A percentile compares a stretch with the other conserved stretches of the same genome.
phyloP scores from a whole-genome alignment of 2,797 vertebrate genomes.

The Discoglossus pictus region DNA sequence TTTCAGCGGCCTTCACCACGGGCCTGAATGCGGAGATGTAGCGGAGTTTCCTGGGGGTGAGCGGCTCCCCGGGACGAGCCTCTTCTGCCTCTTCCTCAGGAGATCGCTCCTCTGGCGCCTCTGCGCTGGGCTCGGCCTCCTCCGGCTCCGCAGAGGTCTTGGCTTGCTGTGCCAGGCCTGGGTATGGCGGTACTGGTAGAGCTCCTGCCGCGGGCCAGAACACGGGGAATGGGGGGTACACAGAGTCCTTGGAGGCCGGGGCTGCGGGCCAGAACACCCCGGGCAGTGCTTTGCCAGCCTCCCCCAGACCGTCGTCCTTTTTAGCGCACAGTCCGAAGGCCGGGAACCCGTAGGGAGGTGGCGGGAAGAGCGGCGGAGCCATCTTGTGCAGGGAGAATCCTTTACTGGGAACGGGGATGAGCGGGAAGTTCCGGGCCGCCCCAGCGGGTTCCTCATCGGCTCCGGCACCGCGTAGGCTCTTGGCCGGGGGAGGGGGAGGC shows the following conservation, averaged over 20 bases:
- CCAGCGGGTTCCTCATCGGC: slow-evolving; percentile 42
- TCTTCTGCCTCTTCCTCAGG: slow-evolving; percentile 65
- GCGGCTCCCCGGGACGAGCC: slow-evolving; percentile 56
- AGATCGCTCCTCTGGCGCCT: slow-evolving; percentile 55
- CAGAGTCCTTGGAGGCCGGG: slow-evolving; percentile 75
- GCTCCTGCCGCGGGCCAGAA: slow-evolving; percentile 91
- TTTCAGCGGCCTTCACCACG: slow-evolving; percentile 91
- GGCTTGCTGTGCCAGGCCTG: slow-evolving; percentile 64
- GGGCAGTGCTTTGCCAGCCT: slow-evolving; percentile 66
- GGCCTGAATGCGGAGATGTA: slow-evolving; percentile 95
- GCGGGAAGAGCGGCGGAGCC: slow-evolving; percentile 89
- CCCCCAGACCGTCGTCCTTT: slow-evolving; percentile 76
- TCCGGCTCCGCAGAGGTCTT: slow-evolving; percentile 59
- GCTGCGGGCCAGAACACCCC: slow-evolving; percentile 82
- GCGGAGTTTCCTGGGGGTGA: slow-evolving; percentile 77
- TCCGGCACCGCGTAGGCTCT: slow-evolving; percentile 59
- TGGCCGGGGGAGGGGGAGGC: slow-evolving; percentile 55
- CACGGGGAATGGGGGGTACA: slow-evolving; percentile 89
- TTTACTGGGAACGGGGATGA: slow-evolving; percentile 94
- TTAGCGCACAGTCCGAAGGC: slow-evolving; percentile 90
- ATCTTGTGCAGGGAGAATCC: slow-evolving; percentile 91
- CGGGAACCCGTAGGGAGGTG: slow-evolving; percentile 89
- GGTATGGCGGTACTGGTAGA: slow-evolving; percentile 83
- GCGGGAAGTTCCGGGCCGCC: slow-evolving; percentile 83
- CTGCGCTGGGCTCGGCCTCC: slow-evolving; percentile 63